Conservation (phyloP, 2,113 vertebrate species). For the Leptosomus discolor region DNA sequence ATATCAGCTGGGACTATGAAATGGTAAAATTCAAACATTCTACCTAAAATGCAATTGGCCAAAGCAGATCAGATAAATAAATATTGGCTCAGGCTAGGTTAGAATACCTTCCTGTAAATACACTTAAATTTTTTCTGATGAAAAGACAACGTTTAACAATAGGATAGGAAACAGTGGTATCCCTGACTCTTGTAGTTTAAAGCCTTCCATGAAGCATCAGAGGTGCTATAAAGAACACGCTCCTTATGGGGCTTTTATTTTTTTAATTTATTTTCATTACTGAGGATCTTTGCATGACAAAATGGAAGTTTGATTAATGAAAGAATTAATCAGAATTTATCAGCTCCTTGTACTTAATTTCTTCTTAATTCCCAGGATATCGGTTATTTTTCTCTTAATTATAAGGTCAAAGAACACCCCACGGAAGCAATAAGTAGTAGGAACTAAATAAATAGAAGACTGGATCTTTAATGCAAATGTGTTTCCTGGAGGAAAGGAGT, state of each 20-base stretch:
- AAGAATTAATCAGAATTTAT: neutral
- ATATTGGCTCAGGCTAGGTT: neutral
- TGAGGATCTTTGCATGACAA: neutral
- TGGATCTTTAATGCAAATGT: constrained; percentile 47
- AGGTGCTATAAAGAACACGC: neutral
- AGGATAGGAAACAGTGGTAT: neutral
- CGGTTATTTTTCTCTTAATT: constrained; percentile 29
- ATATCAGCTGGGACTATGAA: neutral
- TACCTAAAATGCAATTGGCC: neutral
- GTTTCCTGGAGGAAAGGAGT: constrained; percentile 44
- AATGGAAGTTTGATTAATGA: neutral
- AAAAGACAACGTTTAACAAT: neutral
- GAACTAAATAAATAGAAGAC: constrained; percentile 37
- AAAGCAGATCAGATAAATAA: neutral
- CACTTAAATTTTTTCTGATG: neutral
- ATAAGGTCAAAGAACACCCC: neutral
- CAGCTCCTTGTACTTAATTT: neutral
- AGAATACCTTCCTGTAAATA: neutral
- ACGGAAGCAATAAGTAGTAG: constrained; percentile 10
- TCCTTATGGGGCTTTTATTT: rapidly evolving
- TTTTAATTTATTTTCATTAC: neutral
- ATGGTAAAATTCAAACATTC: neutral
- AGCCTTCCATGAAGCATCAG: neutral
- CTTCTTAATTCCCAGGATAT: neutral
- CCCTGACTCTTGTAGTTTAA: neutral